Base-by-base conservation (phyloP, 2,888 invertebrate species). In the Sturmia bella region DNA sequence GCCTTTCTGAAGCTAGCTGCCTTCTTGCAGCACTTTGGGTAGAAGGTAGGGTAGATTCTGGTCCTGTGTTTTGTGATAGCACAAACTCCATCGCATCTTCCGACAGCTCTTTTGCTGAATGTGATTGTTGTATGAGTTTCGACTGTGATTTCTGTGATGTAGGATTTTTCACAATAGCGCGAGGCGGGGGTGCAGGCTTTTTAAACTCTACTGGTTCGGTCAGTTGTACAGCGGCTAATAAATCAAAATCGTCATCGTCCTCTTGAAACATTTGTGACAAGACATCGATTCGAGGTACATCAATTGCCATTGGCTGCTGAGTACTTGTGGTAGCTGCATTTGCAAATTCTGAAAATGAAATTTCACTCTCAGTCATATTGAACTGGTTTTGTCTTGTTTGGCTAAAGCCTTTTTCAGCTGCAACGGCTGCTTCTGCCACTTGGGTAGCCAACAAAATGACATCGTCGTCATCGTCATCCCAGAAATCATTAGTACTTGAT, bases 401-500 rank as follows among this genome's bases (percentile, higher is more conserved):
- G 7, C 68, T 72, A 63, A 21, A 54, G 24, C 0, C 13, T 0
- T 48, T 75, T 24, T 84, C 84, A 0, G 85, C 85, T 12, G 85
- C 85, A 0, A 85, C 88, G 27, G 85, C 83, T 15, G 86, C 86
- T 72, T 90, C 90, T 15, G 88, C 88, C 32, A 86, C 86, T 85
- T 90, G 90, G 0, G 90, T 89, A 48, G 90, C 90, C 81, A 90
- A 73, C 15, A 90, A 75, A 15, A 90, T 88, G 7, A 88, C 88
- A 74, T 90, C 90, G 61, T 90, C 90, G 61, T 90, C 90, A n/a
- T 90, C 90, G 66, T 88, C 89, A 54, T 86, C 89, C 89, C 90
- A 90, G 12, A 89, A 87, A 43, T 88, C 87, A 9, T 85, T 82
- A 2, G 72, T 83, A 19, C 77, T 84, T 13, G 70, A 17, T 50